Evolutionary conservation across 2,888 invertebrate genomes (phyloP), one percentile per base, ranked within the genome.

Genomic region (Apoda limacodes): DNA sequence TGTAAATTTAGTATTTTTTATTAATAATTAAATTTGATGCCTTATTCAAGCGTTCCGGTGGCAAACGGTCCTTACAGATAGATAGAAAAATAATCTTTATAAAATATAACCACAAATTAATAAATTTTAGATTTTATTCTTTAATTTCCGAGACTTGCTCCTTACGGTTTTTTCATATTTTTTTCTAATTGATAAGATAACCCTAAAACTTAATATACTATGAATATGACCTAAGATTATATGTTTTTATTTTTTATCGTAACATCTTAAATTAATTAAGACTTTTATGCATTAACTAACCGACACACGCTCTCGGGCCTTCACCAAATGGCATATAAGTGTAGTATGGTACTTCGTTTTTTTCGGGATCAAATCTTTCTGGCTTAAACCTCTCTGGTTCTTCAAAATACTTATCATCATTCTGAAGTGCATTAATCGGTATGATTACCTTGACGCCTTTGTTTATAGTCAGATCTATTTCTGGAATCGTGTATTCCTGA

Each of bases 291-390:
- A 13, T 23, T 12, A 11, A 55, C 71, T 53, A 48, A 78, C 78
- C 76, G 32, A 75, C 67, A 43, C 78, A 78, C 2, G 69, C 48
- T 30, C n/a, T n/a, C n/a, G n/a, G n/a, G n/a, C n/a, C n/a, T n/a
- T n/a, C n/a, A n/a, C n/a, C n/a, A n/a, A n/a, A 76, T 55, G 2
- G 74, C 75, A 75, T 24, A 76, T 48, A 46, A 50, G 76, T 3
- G 66, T 51, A 30, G 55, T 66, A 19, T 58, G 61, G 26, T 59
- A 62, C 9, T 55, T 55, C n/a, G 22, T 58, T 50, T 5, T 63
- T 47, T 5, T 59, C 57, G 21, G 61, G 52, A 11, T 45, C 52
- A 40, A 74, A 75, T 36, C 78, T 60, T 21, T 72, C 71, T 2
- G 76, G 76, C 21, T 65, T 52, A 49, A 65, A 78, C 22, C 57